Base-by-base conservation (phyloP, 2,797 vertebrate genomes). In the Oreortyx pictus region DNA sequence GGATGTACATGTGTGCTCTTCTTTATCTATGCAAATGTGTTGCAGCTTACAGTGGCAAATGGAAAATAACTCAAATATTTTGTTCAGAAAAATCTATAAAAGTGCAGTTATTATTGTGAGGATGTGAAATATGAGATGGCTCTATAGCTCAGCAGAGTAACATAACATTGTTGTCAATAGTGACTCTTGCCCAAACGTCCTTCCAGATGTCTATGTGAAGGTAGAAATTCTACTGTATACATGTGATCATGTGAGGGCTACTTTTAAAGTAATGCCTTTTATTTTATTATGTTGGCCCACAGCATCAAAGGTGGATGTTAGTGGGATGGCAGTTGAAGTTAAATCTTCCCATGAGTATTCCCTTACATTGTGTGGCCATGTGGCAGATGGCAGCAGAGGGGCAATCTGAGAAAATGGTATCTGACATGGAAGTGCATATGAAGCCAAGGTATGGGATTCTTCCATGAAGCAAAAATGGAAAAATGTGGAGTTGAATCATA, bases 41-140 rank as follows among this genome's bases (percentile, higher is more conserved):
- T 46, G 43, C 16, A 46, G 6, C 16, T 11, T 4, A 2, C 25
- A 6, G 24, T 37, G 8, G 12, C 44, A 17, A 72, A 15, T 41
- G 52, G 37, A 84, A 95, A 94, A 65, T 18, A 22, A 44, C 41
- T 78, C 13, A 46, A 37, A 29, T 72, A n/a, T 35, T 76, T 74
- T 66, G 41, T 1, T 5, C 23, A 86, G 50, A 76, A 89, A 89
- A 54, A n/a, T 31, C 59, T 67, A 17, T 24, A 22, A 46, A 66
- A 86, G 18, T 74, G 33, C n/a, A 79, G 31, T 33, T 94, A 11
- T 67, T 90, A 35, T n/a, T 5, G 11, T 1, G 31, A 43, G 57
- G 24, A 33, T 59, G 44, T 67, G 72, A 88, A 83, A 57, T 1
- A 1, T 46, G 46, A 77, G 44, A 24, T 73, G 61, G 56, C 1